Conservation (phyloP, 2,797 vertebrate species). For the Lepus townsendii region DNA sequence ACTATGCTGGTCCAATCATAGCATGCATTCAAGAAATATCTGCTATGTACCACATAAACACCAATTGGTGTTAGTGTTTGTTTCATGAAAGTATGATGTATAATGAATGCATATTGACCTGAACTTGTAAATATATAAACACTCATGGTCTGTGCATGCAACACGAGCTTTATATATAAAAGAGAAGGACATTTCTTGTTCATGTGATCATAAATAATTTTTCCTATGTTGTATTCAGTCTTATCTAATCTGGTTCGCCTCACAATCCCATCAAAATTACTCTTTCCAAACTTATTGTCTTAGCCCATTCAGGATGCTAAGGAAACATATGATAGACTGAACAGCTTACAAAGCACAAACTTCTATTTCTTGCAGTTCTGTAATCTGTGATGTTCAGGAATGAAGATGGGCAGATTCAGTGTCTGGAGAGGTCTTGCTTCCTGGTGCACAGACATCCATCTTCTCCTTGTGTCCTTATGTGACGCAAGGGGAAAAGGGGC, state of each 20-base stretch:
- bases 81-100: background rate
- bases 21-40: background rate
- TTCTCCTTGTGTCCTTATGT: background rate
- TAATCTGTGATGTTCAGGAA: background rate
- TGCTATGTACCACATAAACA: background rate
- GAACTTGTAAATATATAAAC: background rate
- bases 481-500: background rate
- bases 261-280: background rate
- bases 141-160: background rate
- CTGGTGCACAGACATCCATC: background rate
- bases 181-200: background rate
- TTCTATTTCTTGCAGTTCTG: background rate
- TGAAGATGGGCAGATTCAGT: background rate
- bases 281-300: background rate
- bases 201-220: background rate
- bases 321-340: background rate
- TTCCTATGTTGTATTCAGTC: background rate
- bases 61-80: background rate
- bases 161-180: background rate
- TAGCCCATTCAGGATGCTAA: background rate
- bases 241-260: background rate
- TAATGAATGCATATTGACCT: background rate
- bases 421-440: background rate
- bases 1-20: background rate
- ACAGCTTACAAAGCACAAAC: background rate